Conservation (phyloP, 2,888 invertebrate genomes). For the Zygaena filipendulae region DNA sequence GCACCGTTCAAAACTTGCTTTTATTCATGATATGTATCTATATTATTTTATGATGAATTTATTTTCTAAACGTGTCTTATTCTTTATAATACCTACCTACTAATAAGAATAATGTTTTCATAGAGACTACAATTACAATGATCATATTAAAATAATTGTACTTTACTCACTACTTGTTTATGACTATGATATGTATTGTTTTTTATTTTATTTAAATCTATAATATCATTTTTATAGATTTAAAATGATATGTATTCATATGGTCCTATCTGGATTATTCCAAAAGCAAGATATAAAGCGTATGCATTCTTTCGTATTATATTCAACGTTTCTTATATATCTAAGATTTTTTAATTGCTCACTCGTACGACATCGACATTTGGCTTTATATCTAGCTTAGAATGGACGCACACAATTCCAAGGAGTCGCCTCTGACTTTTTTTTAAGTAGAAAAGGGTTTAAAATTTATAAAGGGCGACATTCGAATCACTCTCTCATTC, state of each 20-base stretch:
- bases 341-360: constrained; percentile 24
- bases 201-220: constrained; percentile 35
- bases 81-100: too few relatives aligned
- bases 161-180: constrained; percentile 49
- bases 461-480: constrained; percentile 34
- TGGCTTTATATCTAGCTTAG: constrained; percentile 64
- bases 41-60: too few relatives aligned
- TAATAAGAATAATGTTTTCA: constrained; percentile 35
- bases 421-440: constrained; percentile 61
- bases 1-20: constrained; percentile 50
- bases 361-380: constrained; percentile 36
- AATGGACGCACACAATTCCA: constrained; percentile 43
- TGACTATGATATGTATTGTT: constrained; percentile 55
- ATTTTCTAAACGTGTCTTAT: constrained; percentile 41
- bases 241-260: constrained; percentile 56
- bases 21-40: constrained; percentile 28
- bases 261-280: constrained; percentile 62
- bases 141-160: constrained; percentile 64
- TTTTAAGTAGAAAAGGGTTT: constrained; percentile 22
- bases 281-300: constrained; percentile 68
- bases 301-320: constrained; percentile 64
- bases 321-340: constrained; percentile 43
- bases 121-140: constrained; percentile 50
- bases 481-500: constrained; percentile 20
- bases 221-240: too few relatives aligned